Evolutionary conservation across 2,888 invertebrate genomes (phyloP), one percentile per base, ranked within the genome.

Genomic region (Liposcelis brunnea): DNA sequence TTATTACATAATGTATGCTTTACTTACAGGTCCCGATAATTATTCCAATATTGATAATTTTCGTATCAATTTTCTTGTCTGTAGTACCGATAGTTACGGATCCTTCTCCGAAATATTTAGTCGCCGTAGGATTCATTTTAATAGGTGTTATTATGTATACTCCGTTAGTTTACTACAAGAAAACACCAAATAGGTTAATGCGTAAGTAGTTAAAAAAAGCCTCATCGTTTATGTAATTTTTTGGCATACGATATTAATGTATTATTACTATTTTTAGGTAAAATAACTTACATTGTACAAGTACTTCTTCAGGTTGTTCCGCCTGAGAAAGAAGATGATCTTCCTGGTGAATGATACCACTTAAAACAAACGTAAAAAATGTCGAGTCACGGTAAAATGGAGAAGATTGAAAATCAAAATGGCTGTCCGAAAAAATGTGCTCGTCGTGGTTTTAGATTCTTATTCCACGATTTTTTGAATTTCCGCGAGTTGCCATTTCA

Each of bases 71-170:
- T 51, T 83, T 81, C 58, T 65, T 87, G 35, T 76, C 82, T 11
- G 62, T 81, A 7, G 69, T 77, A 36, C 86, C 87, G 5, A 80
- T 87, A 37, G 64, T 81, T 7, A 71, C 77, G 44, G 75, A 83
- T 50, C 86, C 86, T 1, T 75, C 80, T 2, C 61, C 74, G 0
- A 83, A 83, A 60, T 85, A 84, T 59, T 63, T 86, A 2, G 76
- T 81, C 57, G 83, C 84, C 0, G 61, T 81, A 6, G 66, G 72
- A 1, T 85, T 85, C 57, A 74, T 85, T 46, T 54, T 77, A 0
- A 53, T 76, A 33, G 87, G 86, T 1, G 65, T 77, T 1, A 57
- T 70, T 1, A 71, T 85, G 40, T 87, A 87, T 59, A 75, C 80
- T 38, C 67, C 77, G 46, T 83, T 80, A 58, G 78, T 87, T 34